A percentile compares a stretch with the other conserved stretches of the same genome.
These are phyloP conservation scores for Drosophila guanche DNA, from an alignment of 1,140 invertebrate species.

Conservation along the genomic window DNA sequence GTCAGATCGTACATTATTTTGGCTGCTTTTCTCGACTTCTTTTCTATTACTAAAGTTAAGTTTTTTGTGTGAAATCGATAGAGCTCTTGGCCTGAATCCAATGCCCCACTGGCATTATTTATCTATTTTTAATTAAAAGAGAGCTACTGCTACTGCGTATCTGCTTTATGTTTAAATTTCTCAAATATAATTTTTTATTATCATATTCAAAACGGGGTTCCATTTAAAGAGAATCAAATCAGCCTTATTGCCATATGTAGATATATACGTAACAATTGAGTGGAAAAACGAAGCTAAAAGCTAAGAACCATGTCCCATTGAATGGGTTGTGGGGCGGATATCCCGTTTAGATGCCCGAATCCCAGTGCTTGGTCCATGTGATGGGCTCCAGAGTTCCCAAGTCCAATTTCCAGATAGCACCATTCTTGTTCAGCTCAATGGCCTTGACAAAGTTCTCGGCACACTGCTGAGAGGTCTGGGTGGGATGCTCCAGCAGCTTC, in stretches of 20 bases:
- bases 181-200: constrained; percentile 35
- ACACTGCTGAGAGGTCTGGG: constrained; percentile 50
- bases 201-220: constrained; percentile 37
- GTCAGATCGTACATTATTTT: constrained; percentile 69
- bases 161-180: constrained; percentile 29
- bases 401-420: constrained; percentile 73
- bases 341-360: constrained; percentile 60
- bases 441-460: constrained; percentile 76
- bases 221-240: constrained; percentile 20
- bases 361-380: constrained; percentile 68
- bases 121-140: constrained; percentile 57
- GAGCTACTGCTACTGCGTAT: constrained; percentile 29
- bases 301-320: constrained; percentile 19
- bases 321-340: background rate
- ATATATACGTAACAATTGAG: constrained; percentile 29
- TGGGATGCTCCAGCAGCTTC: constrained; percentile 57
- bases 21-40: constrained; percentile 30
- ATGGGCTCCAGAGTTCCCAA: constrained; percentile 58
- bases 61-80: background rate
- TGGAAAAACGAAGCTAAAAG: constrained; percentile 20
- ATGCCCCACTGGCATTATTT: constrained; percentile 20
- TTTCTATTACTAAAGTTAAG: constrained; percentile 28
- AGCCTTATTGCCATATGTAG: constrained; percentile 38
- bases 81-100: background rate
- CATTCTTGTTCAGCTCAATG: constrained; percentile 72